Percentiles rank a stretch among this genome's conserved stretches.
These are phyloP conservation scores for Eurois occulta DNA, from an alignment of 2,888 invertebrate genomes.

Conservation along the genomic window DNA sequence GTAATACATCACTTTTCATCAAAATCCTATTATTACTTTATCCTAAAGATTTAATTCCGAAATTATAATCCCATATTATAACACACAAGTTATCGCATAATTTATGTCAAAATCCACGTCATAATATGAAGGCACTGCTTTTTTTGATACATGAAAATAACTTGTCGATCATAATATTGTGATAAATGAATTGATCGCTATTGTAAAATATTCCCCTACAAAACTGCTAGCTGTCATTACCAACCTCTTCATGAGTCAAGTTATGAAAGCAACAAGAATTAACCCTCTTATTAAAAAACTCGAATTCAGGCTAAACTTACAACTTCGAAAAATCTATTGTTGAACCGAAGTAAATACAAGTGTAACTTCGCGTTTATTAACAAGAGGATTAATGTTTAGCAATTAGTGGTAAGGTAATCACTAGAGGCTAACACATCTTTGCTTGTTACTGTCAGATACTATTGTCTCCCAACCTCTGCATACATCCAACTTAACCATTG, in stretches of 20 bases:
- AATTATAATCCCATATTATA: slow-evolving; percentile 66
- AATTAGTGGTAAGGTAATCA: slow-evolving; percentile 7
- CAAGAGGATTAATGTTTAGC: background rate
- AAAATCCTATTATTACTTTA: slow-evolving; percentile 65
- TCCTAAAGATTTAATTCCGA: slow-evolving; percentile 64
- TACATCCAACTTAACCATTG: slow-evolving; percentile 35
- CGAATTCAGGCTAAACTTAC: background rate
- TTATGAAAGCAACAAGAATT: slow-evolving; percentile 36
- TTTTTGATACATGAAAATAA: slow-evolving; percentile 72
- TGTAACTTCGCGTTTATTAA: background rate
- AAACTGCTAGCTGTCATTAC: slow-evolving; percentile 56
- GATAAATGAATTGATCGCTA: slow-evolving; percentile 68
- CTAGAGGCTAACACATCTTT: slow-evolving; percentile 6
- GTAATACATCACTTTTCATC: slow-evolving; percentile 52
- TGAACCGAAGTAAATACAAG: background rate
- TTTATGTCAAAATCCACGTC: slow-evolving; percentile 76
- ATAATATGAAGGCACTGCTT: slow-evolving; percentile 86
- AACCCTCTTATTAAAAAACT: background rate
- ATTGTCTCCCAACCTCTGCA: background rate
- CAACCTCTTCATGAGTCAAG: slow-evolving; percentile 13
- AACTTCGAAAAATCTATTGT: background rate
- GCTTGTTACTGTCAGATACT: slow-evolving; percentile 34
- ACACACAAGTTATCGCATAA: slow-evolving; percentile 71
- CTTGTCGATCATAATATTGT: slow-evolving; percentile 67
- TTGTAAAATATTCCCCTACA: slow-evolving; percentile 50